Percentiles rank a stretch among this genome's conserved stretches.
phyloP scores from a whole-genome alignment of 2,888 invertebrate species.

The Nymphalis polychloros region DNA sequence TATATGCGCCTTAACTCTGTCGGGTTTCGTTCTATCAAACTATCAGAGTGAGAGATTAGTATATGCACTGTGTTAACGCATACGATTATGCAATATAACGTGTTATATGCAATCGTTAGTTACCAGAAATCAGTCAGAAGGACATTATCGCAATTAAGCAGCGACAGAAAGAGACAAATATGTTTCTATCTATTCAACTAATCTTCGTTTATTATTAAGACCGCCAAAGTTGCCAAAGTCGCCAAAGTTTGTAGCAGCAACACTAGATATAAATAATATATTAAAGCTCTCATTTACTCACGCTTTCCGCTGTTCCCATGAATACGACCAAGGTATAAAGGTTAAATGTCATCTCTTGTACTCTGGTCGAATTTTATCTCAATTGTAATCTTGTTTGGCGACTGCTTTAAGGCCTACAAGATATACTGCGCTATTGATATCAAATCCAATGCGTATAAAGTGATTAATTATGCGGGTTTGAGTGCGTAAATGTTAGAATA shows the following conservation, averaged over 20 bases:
- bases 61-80: no score
- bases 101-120: no score
- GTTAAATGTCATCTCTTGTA: slow-evolving; percentile 50
- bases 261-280: no score
- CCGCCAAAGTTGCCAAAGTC: background rate
- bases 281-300: background rate
- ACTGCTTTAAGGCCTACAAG: slow-evolving; percentile 49
- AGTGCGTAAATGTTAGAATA: slow-evolving; percentile 27
- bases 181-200: no score
- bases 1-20: no score
- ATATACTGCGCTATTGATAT: slow-evolving; percentile 54
- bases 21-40: no score
- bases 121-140: no score
- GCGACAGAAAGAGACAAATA: no score
- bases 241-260: background rate
- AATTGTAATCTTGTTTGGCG: slow-evolving; percentile 58
- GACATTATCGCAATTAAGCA: no score
- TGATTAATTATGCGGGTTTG: slow-evolving; percentile 42
- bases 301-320: slow-evolving; percentile 18
- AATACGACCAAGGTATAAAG: slow-evolving; percentile 29
- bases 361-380: slow-evolving; percentile 56
- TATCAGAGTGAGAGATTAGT: no score
- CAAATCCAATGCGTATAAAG: slow-evolving; percentile 45
- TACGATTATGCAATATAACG: no score
- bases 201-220: no score